A percentile compares a stretch with the other conserved stretches of the same genome.
These are phyloP conservation scores for Octonoba sinensis DNA, from an alignment of 2,888 invertebrate genomes.

Conservation along the genomic window DNA sequence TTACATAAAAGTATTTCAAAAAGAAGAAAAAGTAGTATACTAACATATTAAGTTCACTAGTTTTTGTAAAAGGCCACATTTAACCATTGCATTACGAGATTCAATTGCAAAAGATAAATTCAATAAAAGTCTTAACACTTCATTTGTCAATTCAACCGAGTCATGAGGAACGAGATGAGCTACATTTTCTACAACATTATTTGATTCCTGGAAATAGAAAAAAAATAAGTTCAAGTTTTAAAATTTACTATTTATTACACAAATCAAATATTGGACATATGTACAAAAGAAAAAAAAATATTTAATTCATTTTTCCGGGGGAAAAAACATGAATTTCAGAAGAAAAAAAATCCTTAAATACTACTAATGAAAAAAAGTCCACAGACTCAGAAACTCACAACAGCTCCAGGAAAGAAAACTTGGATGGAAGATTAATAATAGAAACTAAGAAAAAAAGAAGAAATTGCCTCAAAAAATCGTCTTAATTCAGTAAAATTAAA, in stretches of 20 bases:
- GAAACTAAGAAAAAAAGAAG: no score
- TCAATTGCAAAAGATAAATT: constrained; percentile 96
- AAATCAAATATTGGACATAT: no score
- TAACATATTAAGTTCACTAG: constrained; percentile 75
- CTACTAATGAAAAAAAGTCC: no score
- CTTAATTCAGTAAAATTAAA: no score
- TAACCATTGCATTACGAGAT: constrained; percentile 88
- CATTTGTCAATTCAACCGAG: constrained; percentile 57
- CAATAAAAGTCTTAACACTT: constrained; percentile 88
- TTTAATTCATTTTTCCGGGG: not conserved
- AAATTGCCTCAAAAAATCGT: no score
- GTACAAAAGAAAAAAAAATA: not conserved
- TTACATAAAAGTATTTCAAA: not conserved
- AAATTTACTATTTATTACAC: no score
- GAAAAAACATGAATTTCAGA: not conserved
- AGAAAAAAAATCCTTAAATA: not conserved
- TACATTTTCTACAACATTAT: constrained; percentile 85
- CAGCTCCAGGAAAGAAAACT: no score
- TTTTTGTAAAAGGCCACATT: constrained; percentile 88
- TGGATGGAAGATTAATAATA: no score
- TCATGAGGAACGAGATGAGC: constrained; percentile 81
- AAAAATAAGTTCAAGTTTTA: not conserved
- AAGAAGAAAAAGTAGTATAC: constrained; percentile 12
- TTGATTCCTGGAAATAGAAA: constrained; percentile 74
- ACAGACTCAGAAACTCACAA: no score